Conservation (phyloP, 2,797 vertebrate species). For the Enteromius unitaeniatus region DNA sequence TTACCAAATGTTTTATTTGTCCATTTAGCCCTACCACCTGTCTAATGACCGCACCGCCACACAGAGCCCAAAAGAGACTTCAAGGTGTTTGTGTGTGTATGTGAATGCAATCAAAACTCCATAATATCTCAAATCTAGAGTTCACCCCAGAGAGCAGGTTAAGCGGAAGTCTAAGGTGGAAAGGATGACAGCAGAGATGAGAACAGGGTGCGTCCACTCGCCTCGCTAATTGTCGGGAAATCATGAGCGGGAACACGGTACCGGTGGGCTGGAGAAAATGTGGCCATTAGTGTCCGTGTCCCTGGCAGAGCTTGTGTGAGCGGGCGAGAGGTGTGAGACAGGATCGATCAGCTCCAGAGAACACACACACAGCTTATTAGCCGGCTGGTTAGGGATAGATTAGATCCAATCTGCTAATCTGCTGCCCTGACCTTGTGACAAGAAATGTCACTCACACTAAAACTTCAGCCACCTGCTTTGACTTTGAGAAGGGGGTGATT, state of each 20-base stretch:
- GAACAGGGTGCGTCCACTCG: not conserved
- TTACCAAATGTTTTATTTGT: constrained; percentile 32
- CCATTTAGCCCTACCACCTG: constrained; percentile 25
- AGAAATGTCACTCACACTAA: constrained; percentile 52
- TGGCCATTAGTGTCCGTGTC: constrained; percentile 58
- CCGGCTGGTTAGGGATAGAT: constrained; percentile 57
- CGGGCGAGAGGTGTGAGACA: constrained; percentile 56
- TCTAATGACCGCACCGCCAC: not conserved
- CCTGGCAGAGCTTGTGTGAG: constrained; percentile 51
- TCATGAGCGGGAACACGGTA: constrained; percentile 53
- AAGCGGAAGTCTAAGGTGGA: constrained; percentile 67
- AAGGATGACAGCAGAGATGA: constrained; percentile 38
- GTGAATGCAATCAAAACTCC: constrained; percentile 28
- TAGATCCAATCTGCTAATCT: constrained; percentile 62
- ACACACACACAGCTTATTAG: constrained; percentile 57
- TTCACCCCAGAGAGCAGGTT: constrained; percentile 67
- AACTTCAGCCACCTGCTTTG: constrained; percentile 57
- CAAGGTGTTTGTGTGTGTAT: constrained; percentile 22
- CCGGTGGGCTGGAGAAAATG: constrained; percentile 58
- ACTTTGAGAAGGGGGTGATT: constrained; percentile 33
- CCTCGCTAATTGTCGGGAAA: constrained; percentile 61
- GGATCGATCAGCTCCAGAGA: constrained; percentile 52
- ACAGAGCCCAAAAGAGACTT: constrained; percentile 11
- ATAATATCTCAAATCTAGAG: constrained; percentile 26
- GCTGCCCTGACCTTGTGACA: constrained; percentile 56